Evolutionary conservation across 2,888 invertebrate genomes (phyloP), one percentile per base, ranked within the genome.

Genomic region (Heliconius ismenius): DNA sequence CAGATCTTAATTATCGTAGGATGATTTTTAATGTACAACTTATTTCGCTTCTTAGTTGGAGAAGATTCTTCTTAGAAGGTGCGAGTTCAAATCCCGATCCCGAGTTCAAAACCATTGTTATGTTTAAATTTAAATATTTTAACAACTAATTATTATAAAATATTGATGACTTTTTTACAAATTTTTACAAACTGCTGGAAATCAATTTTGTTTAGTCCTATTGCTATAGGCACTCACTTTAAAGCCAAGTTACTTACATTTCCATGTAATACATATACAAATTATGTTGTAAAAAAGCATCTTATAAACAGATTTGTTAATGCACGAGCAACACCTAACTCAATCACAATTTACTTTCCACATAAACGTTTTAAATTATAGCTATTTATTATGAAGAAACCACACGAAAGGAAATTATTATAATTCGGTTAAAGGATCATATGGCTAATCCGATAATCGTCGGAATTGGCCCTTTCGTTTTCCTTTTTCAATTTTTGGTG

Each of bases 391-490:
- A 70, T 60, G 74, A 77, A 77, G 73, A 72, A 73, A 76, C 78
- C 79, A 74, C 80, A 82, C 81, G 83, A 81, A 80, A 80, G 78
- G 78, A 82, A 83, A 84, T 84, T 84, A 83, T 85, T 75, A 84
- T 83, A 83, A 84, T 83, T 83, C 81, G 80, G 77, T 73, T 80
- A 80, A 83, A 81, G 79, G 81, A 82, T 81, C 83, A 82, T 79
- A 82, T 81, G 81, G 78, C 81, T 84, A 83, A 84, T 84, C 82
- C 82, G 83, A 82, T 84, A 82, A 84, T 83, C 80, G 80, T 54
- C 74, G 64, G 79, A 81, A 78, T 79, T 77, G 78, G 70, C 76
- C 81, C 74, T 82, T 81, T 81, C 75, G 65, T 82, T 82, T 82
- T 78, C 76, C 70, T 79, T 79, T 78, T 79, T 77, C 72, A 58